A percentile compares a stretch with the other conserved stretches of the same genome.
These are phyloP conservation scores for Diplazon laetatorius DNA, from an alignment of 2,888 invertebrate genomes.

Conservation along the genomic window DNA sequence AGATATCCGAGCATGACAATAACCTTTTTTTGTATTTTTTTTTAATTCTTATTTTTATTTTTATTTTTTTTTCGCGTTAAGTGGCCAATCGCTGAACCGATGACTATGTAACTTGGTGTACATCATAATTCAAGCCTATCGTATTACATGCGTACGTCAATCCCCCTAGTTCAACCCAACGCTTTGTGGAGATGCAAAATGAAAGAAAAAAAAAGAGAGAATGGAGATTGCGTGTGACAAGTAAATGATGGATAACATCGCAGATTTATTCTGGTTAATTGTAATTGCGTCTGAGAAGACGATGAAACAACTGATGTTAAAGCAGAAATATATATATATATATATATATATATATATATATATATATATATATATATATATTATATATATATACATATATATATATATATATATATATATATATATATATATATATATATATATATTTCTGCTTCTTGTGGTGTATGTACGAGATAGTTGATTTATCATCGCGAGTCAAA, in stretches of 20 bases:
- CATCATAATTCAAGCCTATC: neutral
- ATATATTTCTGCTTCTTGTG: too few relatives aligned
- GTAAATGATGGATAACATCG: slow-evolving; percentile 10
- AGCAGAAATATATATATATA: neutral
- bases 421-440: too few relatives aligned
- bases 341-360: too few relatives aligned
- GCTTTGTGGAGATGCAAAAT: slow-evolving; percentile 1
- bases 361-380: too few relatives aligned
- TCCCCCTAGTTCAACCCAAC: slow-evolving; percentile 12
- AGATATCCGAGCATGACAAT: neutral
- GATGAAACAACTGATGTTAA: too few relatives aligned
- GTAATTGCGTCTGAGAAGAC: slow-evolving; percentile 2
- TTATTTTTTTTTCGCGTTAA: neutral
- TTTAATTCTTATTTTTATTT: too few relatives aligned
- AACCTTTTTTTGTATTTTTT: too few relatives aligned
- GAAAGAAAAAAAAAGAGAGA: neutral
- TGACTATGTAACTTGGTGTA: neutral
- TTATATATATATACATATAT: too few relatives aligned
- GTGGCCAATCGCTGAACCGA: neutral
- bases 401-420: too few relatives aligned
- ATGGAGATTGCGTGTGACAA: slow-evolving; percentile 18
- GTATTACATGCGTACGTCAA: too few relatives aligned
- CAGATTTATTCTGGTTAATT: slow-evolving; percentile 36
- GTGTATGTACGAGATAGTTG: too few relatives aligned
- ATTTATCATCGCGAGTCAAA: too few relatives aligned